Percentiles rank a stretch among this genome's conserved stretches.
Conservation (phyloP, 2,888 invertebrate species). For the Tanytarsus gracilentus region DNA sequence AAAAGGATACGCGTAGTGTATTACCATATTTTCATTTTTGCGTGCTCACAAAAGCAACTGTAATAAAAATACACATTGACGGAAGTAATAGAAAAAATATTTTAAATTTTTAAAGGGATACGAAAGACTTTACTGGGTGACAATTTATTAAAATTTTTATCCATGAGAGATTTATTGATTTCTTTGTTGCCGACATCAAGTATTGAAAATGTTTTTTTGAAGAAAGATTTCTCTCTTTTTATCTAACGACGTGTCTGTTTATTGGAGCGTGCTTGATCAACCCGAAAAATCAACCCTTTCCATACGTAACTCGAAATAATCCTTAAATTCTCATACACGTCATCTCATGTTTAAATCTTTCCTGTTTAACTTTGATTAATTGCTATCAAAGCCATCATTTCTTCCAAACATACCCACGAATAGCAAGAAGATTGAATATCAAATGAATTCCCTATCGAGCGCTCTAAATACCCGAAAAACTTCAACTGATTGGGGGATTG, state of each 20-base stretch:
- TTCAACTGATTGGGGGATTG: no score
- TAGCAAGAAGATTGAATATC: constrained; percentile 20
- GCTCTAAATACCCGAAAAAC: constrained; percentile 28
- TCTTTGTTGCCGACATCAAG: neutral
- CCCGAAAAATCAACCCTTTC: neutral
- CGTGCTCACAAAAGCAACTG: neutral
- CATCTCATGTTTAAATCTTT: constrained; percentile 24
- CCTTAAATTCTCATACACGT: neutral
- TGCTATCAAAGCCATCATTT: constrained; percentile 25
- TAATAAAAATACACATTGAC: neutral
- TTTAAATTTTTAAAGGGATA: constrained; percentile 4
- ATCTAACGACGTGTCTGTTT: constrained; percentile 4
- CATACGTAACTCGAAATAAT: neutral
- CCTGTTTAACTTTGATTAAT: constrained; percentile 28
- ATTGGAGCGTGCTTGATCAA: constrained; percentile 2
- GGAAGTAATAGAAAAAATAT: constrained; percentile 25
- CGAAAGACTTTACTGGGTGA: neutral
- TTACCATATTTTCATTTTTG: neutral
- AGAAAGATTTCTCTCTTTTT: neutral
- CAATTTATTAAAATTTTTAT: constrained; percentile 23
- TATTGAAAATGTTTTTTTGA: neutral
- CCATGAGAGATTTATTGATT: constrained; percentile 19
- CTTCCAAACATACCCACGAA: neutral
- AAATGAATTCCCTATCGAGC: constrained; percentile 1
- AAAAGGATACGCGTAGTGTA: constrained; percentile 6